Evolutionary conservation across 2,113 vertebrate species (phyloP).

Genomic region (Cichladusa arquata): DNA sequence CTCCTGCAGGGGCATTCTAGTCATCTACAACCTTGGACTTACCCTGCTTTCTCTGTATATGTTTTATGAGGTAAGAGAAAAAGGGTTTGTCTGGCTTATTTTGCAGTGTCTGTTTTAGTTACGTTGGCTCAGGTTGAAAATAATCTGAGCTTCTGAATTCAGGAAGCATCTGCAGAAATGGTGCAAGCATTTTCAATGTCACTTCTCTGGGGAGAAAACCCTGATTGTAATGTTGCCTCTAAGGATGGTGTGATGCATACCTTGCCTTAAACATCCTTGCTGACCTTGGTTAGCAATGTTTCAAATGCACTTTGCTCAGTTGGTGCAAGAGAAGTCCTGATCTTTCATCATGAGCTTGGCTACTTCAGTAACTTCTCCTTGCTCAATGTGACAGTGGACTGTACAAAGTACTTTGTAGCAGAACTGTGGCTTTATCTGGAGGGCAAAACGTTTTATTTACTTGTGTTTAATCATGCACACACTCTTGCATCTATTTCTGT

Average conservation of each 20-base stretch:
- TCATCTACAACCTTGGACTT: conserved; percentile 91
- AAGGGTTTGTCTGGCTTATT: neutral
- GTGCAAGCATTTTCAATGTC: neutral
- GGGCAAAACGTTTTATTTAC: neutral
- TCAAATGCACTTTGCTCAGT: neutral
- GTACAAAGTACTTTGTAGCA: neutral
- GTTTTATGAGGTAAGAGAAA: conserved; percentile 90
- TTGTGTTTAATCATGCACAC: neutral
- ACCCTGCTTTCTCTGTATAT: conserved; percentile 93
- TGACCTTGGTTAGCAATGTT: neutral
- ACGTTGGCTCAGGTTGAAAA: neutral
- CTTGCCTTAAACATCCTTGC: neutral
- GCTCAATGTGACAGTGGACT: neutral
- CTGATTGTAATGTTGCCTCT: neutral
- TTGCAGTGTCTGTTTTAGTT: neutral
- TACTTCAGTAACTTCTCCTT: neutral
- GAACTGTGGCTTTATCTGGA: neutral
- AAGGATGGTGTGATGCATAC: neutral
- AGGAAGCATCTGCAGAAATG: neutral
- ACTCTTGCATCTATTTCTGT: neutral
- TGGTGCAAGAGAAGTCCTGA: neutral
- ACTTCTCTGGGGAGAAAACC: neutral
- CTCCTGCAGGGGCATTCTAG: conserved; percentile 85
- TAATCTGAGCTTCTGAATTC: neutral
- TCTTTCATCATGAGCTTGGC: neutral